A percentile compares a stretch with the other conserved stretches of the same genome.
Conservation (phyloP, 1,140 invertebrate genomes). For the Scaptodrosophila lebanonensis region DNA sequence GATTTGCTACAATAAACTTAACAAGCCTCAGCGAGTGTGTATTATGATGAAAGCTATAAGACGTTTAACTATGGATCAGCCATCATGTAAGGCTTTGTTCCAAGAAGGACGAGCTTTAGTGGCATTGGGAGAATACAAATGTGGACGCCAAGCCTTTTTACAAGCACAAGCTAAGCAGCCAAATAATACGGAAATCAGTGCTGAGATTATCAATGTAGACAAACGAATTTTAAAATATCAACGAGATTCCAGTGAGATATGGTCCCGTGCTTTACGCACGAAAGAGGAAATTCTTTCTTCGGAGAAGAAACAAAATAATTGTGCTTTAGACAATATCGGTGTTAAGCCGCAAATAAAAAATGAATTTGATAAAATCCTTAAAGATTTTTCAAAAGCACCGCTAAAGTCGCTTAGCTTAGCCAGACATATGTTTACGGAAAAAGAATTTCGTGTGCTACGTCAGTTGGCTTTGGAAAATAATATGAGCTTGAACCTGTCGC, state of each 20-base stretch:
- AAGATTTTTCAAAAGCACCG: too few species aligned
- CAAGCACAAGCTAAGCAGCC: slow-evolving; percentile 43
- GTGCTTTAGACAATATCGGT: too few species aligned
- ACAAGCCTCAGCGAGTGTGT: slow-evolving; percentile 80
- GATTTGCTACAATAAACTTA: slow-evolving; percentile 82
- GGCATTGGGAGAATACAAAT: slow-evolving; percentile 77
- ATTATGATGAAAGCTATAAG: slow-evolving; percentile 79
- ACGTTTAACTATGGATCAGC: slow-evolving; percentile 75
- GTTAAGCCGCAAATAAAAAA: neutral
- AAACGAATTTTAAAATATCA: slow-evolving; percentile 41
- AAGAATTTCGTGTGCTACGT: too few species aligned
- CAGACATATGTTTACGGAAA: too few species aligned
- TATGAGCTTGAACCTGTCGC: too few species aligned
- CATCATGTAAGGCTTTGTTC: slow-evolving; percentile 80
- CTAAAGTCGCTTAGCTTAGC: too few species aligned
- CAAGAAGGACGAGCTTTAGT: slow-evolving; percentile 80
- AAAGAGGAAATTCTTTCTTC: neutral
- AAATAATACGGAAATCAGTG: slow-evolving; percentile 41
- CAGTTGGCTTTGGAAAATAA: too few species aligned
- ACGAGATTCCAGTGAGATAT: slow-evolving; percentile 30
- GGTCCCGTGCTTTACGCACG: slow-evolving; percentile 37
- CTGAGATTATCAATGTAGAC: slow-evolving; percentile 30
- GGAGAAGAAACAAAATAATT: too few species aligned
- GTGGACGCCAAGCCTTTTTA: slow-evolving; percentile 25
- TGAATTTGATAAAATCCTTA: neutral